Conservation (phyloP, 2,797 vertebrate species). For the Bradypodion ventrale region DNA sequence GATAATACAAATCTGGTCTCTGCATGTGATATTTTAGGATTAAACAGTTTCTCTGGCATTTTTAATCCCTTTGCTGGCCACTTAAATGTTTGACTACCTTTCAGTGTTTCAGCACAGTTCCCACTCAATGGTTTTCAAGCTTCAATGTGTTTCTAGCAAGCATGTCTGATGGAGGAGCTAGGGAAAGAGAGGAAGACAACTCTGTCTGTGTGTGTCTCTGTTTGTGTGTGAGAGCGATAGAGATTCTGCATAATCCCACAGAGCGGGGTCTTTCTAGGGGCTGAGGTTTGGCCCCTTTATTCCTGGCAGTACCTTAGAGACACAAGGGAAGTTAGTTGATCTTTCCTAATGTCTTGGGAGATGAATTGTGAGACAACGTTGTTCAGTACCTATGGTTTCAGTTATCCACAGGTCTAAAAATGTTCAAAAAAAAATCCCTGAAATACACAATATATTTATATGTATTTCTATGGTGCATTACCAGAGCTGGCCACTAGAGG, state of each 20-base stretch:
- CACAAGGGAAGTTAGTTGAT: no score
- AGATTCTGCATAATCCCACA: background rate
- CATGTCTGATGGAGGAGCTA: background rate
- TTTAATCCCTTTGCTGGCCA: background rate
- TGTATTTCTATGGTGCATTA: no score
- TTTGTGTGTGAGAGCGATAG: background rate
- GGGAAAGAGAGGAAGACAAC: background rate
- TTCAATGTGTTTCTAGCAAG: constrained; percentile 4
- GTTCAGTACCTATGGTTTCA: no score
- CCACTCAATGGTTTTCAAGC: background rate
- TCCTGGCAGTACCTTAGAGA: no score
- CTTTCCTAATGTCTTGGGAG: no score
- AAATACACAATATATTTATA: no score
- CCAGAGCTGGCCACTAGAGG: no score
- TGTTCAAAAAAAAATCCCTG: no score
- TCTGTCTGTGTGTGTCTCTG: background rate
- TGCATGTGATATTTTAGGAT: background rate
- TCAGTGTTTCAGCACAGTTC: background rate
- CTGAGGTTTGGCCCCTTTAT: no score
- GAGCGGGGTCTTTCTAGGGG: background rate
- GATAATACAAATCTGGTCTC: background rate
- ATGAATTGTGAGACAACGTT: no score
- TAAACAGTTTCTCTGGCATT: background rate
- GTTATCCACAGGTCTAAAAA: no score
- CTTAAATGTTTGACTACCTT: background rate